Base-by-base conservation (phyloP, 2,113 vertebrate genomes). In the Tyto alba region DNA sequence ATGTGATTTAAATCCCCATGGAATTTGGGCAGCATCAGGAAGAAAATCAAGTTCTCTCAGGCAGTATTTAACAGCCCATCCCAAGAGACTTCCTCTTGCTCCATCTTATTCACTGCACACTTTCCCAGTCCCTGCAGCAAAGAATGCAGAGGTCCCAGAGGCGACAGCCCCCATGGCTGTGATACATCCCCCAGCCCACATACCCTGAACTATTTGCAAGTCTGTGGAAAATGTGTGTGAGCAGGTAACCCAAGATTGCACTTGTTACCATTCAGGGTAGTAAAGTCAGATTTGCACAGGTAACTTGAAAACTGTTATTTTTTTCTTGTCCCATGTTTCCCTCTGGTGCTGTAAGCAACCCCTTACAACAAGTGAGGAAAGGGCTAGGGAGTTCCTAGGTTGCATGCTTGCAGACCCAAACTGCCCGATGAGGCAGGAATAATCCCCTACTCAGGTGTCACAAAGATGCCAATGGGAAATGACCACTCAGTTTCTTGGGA, bases 21-120 rank as follows among this genome's bases (percentile, higher is more conserved):
- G 89, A 92, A 85, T 87, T 89, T 23, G 0, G 1, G 38, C 60
- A 63, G 36, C 0, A 0, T 63, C 60, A 72, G 86, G 69, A 95
- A 72, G 76, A 92, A 90, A 91, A 92, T 67, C 27, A 43, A 68
- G 77, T 72, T 94, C 66, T 89, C 62, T 25, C 3, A 67, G 77
- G 71, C 43, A 76, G 53, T 34, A 72, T 77, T 88, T 96, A 96
- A 88, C 90, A 86, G 63, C 55, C 40, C 11, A 52, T 96, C 91
- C 69, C 93, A 64, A 30, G 83, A 89, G 85, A 79, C 11, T 79
- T 80, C 62, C 16, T 40, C 78, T 88, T 85, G 19, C n/a, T 94
- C 43, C 30, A 11, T 62, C 66, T 76, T 64, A 64, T 27, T 89
- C 66, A 77, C 29, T 36, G 20, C 40, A 79, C 66, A 10, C 21